phyloP scores from a whole-genome alignment of 2,888 invertebrate genomes.

The Drosophila vallismaia region DNA sequence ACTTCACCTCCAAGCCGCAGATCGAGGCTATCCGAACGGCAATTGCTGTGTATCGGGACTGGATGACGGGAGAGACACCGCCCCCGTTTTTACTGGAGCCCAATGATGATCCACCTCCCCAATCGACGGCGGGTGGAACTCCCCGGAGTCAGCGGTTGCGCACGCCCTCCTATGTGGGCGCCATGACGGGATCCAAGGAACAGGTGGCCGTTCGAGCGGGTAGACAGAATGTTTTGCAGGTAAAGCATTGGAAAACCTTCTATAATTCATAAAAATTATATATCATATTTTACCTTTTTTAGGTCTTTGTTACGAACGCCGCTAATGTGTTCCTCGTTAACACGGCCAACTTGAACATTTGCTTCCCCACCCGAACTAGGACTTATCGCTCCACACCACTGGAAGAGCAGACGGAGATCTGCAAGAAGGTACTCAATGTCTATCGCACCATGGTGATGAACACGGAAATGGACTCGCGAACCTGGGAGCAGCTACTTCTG shows the following conservation, averaged over 20 bases:
- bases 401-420: constrained; percentile 97
- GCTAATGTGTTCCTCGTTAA: constrained; percentile 95
- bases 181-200: constrained; percentile 88
- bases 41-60: constrained; percentile 96
- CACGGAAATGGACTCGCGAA: constrained; percentile 94
- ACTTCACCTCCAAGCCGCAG: constrained; percentile 89
- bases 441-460: constrained; percentile 99
- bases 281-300: not conserved
- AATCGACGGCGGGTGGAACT: constrained; percentile 78
- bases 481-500: constrained; percentile 95
- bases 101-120: constrained; percentile 82
- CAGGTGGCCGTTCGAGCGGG: constrained; percentile 92
- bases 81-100: constrained; percentile 92
- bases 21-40: constrained; percentile 94
- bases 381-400: constrained; percentile 87
- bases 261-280: not conserved
- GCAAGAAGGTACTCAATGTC: constrained; percentile 97
- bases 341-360: constrained; percentile 83
- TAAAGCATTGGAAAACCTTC: not conserved
- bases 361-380: constrained; percentile 86
- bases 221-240: constrained; percentile 86
- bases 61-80: constrained; percentile 93
- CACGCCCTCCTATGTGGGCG: constrained; percentile 93
- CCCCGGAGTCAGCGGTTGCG: constrained; percentile 87
- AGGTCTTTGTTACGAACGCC: constrained; percentile 95